Evolutionary conservation across 2,797 vertebrate genomes (phyloP), one percentile per base, ranked within the genome.

Genomic region (Meda fulgida): DNA sequence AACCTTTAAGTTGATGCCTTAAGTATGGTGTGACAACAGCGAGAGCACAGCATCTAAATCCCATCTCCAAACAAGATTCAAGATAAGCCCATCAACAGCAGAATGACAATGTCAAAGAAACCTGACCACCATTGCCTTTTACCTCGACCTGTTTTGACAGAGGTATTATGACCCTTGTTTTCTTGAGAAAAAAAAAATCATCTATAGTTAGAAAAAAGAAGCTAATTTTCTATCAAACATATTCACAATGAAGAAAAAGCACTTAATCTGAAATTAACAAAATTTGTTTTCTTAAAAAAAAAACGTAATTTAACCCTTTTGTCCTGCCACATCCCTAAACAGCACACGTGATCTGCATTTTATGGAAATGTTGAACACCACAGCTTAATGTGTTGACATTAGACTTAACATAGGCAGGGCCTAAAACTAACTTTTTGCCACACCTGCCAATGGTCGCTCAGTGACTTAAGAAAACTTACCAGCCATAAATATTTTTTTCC

Each of bases 21-120:
- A 81, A 81, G 48, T 19, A 36, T 53, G 66, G 60, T 79, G 60
- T 26, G n/a, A 63, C 38, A 36, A 48, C 70, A 83, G 43, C 26
- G 48, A 34, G n/a, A 65, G 55, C 34, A 55, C 34, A 40, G 34
- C 18, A 40, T 55, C 23, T 40, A 38, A 71, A 81, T 81, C 38
- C 70, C 9, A 71, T 60, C 53, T 72, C 31, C 14, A 66, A 83
- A 83, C 18, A 51, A 67, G 72, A 26, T 83, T 83, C 23, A 83
- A 8, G 23, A 21, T 83, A 76, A 76, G 72, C n/a, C 40, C 23
- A 53, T 48, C 38, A 75, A 67, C 71, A 83, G 75, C 36, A 1
- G 29, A 14, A 83, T 26, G 71, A 51, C 38, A 18, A 40, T 31
- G 18, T 21, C 67, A 72, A 71, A 75, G 43, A 76, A 66, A 75